Percentiles rank a stretch among this genome's conserved stretches.
These are phyloP conservation scores for Tineola bisselliella DNA, from an alignment of 2,888 invertebrate genomes.

Conservation along the genomic window DNA sequence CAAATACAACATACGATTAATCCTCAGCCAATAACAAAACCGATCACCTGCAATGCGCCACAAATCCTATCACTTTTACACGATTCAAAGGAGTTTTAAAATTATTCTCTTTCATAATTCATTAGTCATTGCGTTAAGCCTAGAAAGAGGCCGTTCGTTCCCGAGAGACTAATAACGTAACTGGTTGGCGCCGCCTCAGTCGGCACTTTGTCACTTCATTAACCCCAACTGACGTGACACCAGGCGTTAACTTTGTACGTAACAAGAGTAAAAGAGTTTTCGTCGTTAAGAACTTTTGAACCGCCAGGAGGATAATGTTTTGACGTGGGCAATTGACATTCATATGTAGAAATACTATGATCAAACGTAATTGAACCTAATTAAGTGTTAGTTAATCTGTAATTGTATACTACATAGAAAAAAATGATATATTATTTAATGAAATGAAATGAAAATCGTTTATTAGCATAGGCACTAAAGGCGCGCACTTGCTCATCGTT, in stretches of 20 bases:
- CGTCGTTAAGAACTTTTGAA: background rate
- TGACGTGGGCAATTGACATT: too few species aligned
- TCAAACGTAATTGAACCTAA: too few species aligned
- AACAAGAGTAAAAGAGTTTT: background rate
- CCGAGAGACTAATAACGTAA: slow-evolving; percentile 5
- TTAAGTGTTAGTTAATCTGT: too few species aligned
- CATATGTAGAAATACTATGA: too few species aligned
- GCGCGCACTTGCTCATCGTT: too few species aligned
- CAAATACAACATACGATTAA: background rate
- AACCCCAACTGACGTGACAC: slow-evolving; percentile 23
- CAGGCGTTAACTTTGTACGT: background rate
- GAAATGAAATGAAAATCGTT: too few species aligned
- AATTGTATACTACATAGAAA: too few species aligned
- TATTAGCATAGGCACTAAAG: too few species aligned
- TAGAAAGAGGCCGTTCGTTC: background rate
- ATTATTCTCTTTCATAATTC: background rate
- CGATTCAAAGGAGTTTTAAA: background rate
- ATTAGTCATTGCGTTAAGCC: background rate
- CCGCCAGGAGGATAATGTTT: too few species aligned
- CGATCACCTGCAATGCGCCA: background rate
- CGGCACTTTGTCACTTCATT: slow-evolving; percentile 23
- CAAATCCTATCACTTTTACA: background rate
- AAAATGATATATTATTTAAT: too few species aligned
- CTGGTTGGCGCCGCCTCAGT: background rate
- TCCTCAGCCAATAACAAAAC: background rate